Evolutionary conservation across 64 coral and sea anemone species (phyloP).

Genomic region (Montipora efflorescens): DNA sequence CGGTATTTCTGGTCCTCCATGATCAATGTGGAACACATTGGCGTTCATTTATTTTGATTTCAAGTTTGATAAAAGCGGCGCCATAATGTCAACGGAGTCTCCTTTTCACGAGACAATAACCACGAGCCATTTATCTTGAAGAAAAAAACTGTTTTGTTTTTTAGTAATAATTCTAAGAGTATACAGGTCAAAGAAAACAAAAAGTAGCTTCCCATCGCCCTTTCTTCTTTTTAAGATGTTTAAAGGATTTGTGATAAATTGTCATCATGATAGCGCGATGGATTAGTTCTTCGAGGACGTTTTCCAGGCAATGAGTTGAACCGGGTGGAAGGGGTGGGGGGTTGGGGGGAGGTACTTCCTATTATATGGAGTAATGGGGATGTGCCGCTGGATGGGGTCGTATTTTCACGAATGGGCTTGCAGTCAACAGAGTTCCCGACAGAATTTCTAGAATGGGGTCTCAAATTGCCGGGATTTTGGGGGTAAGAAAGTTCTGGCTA

Average conservation of each 20-base stretch:
- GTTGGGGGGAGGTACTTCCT: too few species aligned
- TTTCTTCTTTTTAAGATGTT: background rate
- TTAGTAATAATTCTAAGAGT: background rate
- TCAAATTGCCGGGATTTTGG: too few species aligned
- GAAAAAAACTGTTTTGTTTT: background rate
- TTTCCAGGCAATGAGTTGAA: too few species aligned
- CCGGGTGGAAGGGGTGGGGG: too few species aligned
- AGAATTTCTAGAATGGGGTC: too few species aligned
- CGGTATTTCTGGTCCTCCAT: background rate
- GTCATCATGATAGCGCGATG: background rate
- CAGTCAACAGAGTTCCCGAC: too few species aligned
- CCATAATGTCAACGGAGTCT: conserved; percentile 18
- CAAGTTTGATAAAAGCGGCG: conserved; percentile 20
- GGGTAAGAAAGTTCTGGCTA: too few species aligned
- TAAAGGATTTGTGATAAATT: background rate
- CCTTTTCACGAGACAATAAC: background rate
- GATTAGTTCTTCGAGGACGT: background rate
- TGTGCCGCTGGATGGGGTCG: too few species aligned
- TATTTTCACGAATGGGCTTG: too few species aligned
- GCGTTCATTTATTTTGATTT: conserved; percentile 15
- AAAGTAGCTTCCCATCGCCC: background rate
- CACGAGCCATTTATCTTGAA: background rate
- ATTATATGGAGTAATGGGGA: too few species aligned
- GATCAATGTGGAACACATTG: background rate
- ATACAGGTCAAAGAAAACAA: background rate